Evolutionary conservation across 2,888 invertebrate genomes (phyloP).

Genomic region (Priapulus caudatus): DNA sequence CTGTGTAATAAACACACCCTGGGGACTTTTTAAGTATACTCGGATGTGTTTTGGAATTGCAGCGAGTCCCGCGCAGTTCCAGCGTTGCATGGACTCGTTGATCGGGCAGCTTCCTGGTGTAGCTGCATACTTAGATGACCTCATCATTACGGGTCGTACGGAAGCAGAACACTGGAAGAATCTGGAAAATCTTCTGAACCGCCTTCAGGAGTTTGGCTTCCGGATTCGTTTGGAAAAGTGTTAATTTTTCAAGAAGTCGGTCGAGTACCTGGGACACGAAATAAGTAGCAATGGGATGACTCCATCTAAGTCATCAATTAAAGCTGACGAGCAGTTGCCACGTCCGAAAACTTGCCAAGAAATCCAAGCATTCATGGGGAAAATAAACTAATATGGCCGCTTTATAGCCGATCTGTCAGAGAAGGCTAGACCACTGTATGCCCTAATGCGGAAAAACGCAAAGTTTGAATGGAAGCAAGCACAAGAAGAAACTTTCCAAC

Average conservation of each 20-base stretch:
- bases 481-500: conserved; percentile 19
- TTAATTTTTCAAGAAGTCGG: conserved; percentile 18
- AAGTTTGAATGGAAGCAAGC: conserved; percentile 18
- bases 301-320: conserved; percentile 21
- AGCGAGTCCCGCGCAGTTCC: no score
- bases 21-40: no score
- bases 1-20: no score
- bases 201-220: conserved; percentile 19
- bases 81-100: no score
- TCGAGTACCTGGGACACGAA: conserved; percentile 24
- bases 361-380: conserved; percentile 25
- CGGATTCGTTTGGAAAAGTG: conserved; percentile 23
- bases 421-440: conserved; percentile 24
- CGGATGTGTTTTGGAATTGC: no score
- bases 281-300: conserved; percentile 21
- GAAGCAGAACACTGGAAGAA: conserved; percentile 18
- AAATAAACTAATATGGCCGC: conserved; percentile 26
- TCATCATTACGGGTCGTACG: conserved; percentile 17
- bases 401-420: conserved; percentile 24
- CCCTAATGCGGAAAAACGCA: conserved; percentile 19
- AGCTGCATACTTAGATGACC: no score
- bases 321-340: conserved; percentile 25
- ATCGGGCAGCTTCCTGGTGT: no score
- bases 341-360: conserved; percentile 23
- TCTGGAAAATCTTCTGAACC: conserved; percentile 16